Evolutionary conservation across 1,140 invertebrate genomes (phyloP), one percentile per base, ranked within the genome.

Genomic region (Cydia fagiglandana): DNA sequence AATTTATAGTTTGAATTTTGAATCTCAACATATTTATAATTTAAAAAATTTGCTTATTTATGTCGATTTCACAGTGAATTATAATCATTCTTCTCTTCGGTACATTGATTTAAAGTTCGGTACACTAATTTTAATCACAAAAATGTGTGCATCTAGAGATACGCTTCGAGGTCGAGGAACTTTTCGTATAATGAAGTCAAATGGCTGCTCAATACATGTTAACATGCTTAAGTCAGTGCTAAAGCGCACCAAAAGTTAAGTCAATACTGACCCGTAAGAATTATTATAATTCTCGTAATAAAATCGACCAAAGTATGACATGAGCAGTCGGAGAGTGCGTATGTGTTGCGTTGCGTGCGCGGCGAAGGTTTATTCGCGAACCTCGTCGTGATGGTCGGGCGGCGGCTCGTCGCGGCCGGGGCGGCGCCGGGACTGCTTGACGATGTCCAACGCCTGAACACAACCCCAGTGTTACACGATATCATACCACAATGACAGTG

Each of bases 401-500:
- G 84, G 79, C 64, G 84, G 80, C 61, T 88, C 85, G 79, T 88
- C 83, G 79, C 85, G 83, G 73, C 84, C 87, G 79, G 83, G 82
- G 30, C 88, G 83, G 76, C 79, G 76, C 0, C 87, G 80, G 38
- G 97, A 96, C 94, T 98, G 97, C 93, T 98, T 97, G 78, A 98
- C 97, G 82, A 98, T 96, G 94, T 98, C 97, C 91, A 98, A 94
- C 76, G 97, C 97, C 96, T 97, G 68, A 53, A 73, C 30, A 78
- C 56, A 13, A n/a, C 13, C 66, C 30, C 3, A 5, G 1, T 45
- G 17, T 61, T 61, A 61, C 56, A 61, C 56, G 17, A n/a, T n/a
- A n/a, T n/a, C n/a, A n/a, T n/a, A n/a, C n/a, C n/a, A n/a, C n/a
- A n/a, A n/a, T n/a, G n/a, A n/a, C n/a, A n/a, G n/a, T n/a, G n/a